Conservation (phyloP, 2,888 invertebrate genomes). For the Drosophila silvestris region DNA sequence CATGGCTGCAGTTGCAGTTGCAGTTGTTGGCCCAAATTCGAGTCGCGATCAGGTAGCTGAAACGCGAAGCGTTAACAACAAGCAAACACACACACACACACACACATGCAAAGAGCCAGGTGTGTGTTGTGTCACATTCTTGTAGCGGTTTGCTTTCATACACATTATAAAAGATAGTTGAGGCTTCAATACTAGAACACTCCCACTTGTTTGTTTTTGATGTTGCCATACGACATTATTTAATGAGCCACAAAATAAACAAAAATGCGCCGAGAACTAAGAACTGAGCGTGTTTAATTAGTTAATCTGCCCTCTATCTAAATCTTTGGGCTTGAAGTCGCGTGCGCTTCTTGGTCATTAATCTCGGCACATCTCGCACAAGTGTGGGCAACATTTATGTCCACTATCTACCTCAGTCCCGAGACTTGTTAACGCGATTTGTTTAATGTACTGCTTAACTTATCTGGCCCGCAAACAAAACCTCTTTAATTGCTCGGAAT, state of each 20-base stretch:
- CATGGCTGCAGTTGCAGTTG: conserved; percentile 13
- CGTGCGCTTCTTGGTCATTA: conserved; percentile 47
- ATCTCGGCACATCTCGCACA: conserved; percentile 22
- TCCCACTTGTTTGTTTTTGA: conserved; percentile 8
- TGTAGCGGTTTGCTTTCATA: conserved; percentile 16
- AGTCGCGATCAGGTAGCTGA: conserved; percentile 47
- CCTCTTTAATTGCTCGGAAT: conserved; percentile 31
- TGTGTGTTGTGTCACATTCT: conserved; percentile 47
- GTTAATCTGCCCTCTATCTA: conserved; percentile 43
- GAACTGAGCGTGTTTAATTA: conserved; percentile 62
- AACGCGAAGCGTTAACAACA: conserved; percentile 33
- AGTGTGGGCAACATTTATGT: neutral
- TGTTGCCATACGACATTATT: conserved; percentile 24
- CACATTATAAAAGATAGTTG: neutral
- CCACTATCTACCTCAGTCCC: conserved; percentile 2
- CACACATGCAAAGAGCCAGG: neutral
- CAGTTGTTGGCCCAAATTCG: conserved; percentile 35
- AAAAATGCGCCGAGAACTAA: conserved; percentile 14
- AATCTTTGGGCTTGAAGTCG: conserved; percentile 44
- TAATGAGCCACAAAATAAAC: conserved; percentile 42
- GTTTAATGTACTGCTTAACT: conserved; percentile 11
- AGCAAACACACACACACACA: conserved; percentile 8
- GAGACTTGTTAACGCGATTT: conserved; percentile 31
- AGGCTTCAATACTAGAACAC: neutral
- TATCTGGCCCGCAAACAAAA: conserved; percentile 23